phyloP scores from a whole-genome alignment of 2,888 invertebrate species.

The Strigamia crassipes region DNA sequence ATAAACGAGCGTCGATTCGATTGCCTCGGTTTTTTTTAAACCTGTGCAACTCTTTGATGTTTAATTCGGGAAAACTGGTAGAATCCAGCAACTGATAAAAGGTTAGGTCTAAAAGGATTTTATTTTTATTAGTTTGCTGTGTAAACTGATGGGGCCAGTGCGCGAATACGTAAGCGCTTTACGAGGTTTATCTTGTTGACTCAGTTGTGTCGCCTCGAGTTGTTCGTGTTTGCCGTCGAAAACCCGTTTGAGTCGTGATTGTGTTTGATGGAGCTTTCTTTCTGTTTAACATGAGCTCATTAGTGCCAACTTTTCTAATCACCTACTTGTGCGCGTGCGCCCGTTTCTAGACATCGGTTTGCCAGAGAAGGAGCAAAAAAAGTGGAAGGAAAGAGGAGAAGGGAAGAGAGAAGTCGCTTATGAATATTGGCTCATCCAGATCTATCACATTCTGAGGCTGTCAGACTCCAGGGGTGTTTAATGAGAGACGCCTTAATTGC shows the following conservation, averaged over 20 bases:
- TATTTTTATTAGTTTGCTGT: conserved; percentile 17
- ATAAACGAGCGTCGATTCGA: conserved; percentile 9
- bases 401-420: conserved; percentile 33
- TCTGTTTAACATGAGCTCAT: conserved; percentile 42
- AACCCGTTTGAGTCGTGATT: conserved; percentile 18
- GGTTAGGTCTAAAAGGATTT: neutral
- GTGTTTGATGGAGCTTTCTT: conserved; percentile 38
- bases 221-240: conserved; percentile 36
- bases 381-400: conserved; percentile 15
- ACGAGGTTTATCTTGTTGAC: conserved; percentile 39
- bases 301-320: conserved; percentile 40
- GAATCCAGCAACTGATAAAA: neutral
- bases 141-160: conserved; percentile 26
- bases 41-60: conserved; percentile 7
- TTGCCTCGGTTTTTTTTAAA: neutral
- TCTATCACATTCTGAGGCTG: conserved; percentile 25
- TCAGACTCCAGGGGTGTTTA: conserved; percentile 38
- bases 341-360: conserved; percentile 8
- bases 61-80: conserved; percentile 1
- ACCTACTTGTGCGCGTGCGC: conserved; percentile 29
- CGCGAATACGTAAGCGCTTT: neutral
- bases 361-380: neutral
- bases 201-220: conserved; percentile 39
- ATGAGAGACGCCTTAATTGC: conserved; percentile 38
- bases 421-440: conserved; percentile 42